Evolutionary conservation across 2,888 invertebrate species (phyloP).

Genomic region (Plusia festucae): DNA sequence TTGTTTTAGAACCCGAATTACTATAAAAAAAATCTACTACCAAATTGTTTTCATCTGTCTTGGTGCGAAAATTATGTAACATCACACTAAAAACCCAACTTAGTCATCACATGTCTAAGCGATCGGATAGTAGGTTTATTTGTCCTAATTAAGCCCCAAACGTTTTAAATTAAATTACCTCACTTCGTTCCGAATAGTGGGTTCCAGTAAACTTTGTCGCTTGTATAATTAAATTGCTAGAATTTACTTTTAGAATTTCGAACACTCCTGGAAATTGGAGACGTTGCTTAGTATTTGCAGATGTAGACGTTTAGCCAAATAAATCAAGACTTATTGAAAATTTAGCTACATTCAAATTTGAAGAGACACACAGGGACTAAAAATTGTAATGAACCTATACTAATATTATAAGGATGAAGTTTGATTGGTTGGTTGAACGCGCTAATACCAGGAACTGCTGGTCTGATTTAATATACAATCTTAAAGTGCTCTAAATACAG

Average conservation of each 20-base stretch:
- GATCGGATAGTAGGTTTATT: not conserved
- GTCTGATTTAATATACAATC: no score
- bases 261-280: not conserved
- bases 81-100: not conserved
- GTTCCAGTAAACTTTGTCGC: not conserved
- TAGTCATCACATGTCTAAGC: not conserved
- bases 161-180: not conserved
- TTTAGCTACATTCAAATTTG: not conserved
- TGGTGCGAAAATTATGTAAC: no score
- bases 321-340: slow-evolving; percentile 1
- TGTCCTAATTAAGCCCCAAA: not conserved
- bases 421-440: no score
- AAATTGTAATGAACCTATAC: no score
- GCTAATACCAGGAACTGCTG: no score
- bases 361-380: not conserved
- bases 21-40: no score
- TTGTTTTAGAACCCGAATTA: no score
- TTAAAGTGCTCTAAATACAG: no score
- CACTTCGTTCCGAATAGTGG: not conserved
- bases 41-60: no score
- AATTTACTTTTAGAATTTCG: not conserved
- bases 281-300: not conserved
- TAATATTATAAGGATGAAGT: no score
- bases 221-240: not conserved
- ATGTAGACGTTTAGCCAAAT: not conserved